phyloP scores from a whole-genome alignment of 1,140 invertebrate genomes.

The Cherax quadricarinatus region DNA sequence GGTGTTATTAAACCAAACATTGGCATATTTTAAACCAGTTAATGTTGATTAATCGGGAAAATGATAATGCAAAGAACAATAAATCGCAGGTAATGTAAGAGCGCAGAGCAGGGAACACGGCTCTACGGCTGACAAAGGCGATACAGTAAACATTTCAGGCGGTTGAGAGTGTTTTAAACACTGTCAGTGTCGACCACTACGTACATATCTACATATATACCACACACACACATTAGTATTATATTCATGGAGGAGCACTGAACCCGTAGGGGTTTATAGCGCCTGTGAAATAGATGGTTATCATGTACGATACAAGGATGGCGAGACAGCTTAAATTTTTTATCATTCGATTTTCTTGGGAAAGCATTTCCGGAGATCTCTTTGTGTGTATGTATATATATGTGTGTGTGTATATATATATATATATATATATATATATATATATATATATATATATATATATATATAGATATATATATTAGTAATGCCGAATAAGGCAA shows the following conservation, averaged over 20 bases:
- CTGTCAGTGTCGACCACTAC: neutral
- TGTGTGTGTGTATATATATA: slow-evolving; percentile 9
- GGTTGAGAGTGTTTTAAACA: neutral
- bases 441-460: slow-evolving; percentile 42
- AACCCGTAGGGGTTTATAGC: too few species aligned
- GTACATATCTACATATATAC: neutral
- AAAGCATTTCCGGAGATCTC: neutral
- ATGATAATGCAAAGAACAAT: neutral
- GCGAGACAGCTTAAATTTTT: too few species aligned
- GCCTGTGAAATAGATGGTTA: too few species aligned
- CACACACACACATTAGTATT: too few species aligned
- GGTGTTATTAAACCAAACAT: too few species aligned
- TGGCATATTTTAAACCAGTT: neutral
- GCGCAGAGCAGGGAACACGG: neutral
- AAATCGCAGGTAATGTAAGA: neutral
- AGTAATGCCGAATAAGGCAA: too few species aligned
- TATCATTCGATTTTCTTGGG: too few species aligned
- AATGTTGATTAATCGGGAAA: neutral
- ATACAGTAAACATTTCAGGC: neutral
- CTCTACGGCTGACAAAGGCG: neutral
- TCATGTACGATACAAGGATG: too few species aligned
- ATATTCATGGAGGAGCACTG: too few species aligned
- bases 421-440: slow-evolving; percentile 28
- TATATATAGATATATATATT: neutral
- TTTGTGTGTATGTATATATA: neutral